These are phyloP conservation scores for Pseudolaguvia tuberculata DNA, from an alignment of 2,113 vertebrate genomes.

Conservation along the genomic window DNA sequence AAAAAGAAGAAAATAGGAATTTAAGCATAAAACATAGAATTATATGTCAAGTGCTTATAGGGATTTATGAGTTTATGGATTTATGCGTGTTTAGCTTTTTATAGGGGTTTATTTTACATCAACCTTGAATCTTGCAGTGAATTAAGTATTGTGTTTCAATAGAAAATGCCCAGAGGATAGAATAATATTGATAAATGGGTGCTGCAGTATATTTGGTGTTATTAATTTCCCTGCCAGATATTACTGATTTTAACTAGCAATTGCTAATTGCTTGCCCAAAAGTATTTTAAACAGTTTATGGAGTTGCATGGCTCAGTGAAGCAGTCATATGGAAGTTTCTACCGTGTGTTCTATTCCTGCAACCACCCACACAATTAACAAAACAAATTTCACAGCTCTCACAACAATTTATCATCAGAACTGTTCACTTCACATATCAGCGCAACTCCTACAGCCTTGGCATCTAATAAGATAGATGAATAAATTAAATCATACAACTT, in stretches of 20 bases:
- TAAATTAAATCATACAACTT: neutral
- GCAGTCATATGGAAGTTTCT: constrained; percentile 6
- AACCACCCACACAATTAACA: constrained; percentile 45
- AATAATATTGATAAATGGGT: constrained; percentile 53
- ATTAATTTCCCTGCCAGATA: constrained; percentile 37
- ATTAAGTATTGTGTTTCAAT: constrained; percentile 45
- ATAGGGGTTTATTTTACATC: too few relatives aligned
- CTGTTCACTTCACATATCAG: constrained; percentile 13
- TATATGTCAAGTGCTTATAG: too few relatives aligned
- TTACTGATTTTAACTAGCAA: constrained; percentile 51
- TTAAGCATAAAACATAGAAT: too few relatives aligned
- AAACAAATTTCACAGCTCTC: constrained; percentile 44
- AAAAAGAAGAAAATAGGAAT: too few relatives aligned
- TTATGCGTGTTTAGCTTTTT: too few relatives aligned
- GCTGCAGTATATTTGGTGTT: constrained; percentile 21
- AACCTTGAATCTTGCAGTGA: neutral
- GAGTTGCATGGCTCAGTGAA: constrained; percentile 24
- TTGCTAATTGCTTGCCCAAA: constrained; percentile 53
- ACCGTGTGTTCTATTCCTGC: constrained; percentile 19
- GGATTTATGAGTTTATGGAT: too few relatives aligned
- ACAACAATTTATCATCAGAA: constrained; percentile 33
- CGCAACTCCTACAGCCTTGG: constrained; percentile 16
- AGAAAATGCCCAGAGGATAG: constrained; percentile 44
- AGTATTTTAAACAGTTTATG: constrained; percentile 18
- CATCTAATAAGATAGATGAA: constrained; percentile 19